A percentile compares a stretch with the other conserved stretches of the same genome.
phyloP scores from a whole-genome alignment of 2,797 vertebrate genomes.

The Lacerta agilis region DNA sequence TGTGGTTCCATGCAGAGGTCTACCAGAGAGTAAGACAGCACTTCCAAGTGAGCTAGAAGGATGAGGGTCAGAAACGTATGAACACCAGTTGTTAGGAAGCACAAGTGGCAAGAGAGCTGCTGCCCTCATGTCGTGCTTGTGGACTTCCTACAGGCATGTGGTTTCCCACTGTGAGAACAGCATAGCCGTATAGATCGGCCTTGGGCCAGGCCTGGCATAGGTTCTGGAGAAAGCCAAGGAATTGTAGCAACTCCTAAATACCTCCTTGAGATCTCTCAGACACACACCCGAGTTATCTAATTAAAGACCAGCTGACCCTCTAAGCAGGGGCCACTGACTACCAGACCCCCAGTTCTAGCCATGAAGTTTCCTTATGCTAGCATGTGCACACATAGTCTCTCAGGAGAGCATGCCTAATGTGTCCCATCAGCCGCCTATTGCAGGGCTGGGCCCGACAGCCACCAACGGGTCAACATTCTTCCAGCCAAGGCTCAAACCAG shows the following conservation, averaged over 20 bases:
- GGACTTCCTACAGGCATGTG: too few relatives aligned
- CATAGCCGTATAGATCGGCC: too few relatives aligned
- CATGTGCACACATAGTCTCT: not conserved
- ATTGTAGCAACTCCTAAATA: not conserved
- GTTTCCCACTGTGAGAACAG: too few relatives aligned
- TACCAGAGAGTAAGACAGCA: slow-evolving; percentile 82
- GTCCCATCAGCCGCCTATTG: not conserved
- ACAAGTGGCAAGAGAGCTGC: too few relatives aligned
- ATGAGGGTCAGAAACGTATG: not conserved
- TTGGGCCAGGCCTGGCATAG: too few relatives aligned
- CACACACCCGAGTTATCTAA: not conserved
- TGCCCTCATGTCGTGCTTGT: too few relatives aligned
- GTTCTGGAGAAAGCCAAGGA: not conserved
- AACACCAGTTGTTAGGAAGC: too few relatives aligned
- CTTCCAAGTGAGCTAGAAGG: slow-evolving; percentile 72
- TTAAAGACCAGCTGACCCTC: not conserved
- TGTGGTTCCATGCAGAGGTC: slow-evolving; percentile 69
- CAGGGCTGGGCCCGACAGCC: not conserved
- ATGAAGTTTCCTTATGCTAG: not conserved
- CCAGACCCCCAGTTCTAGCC: not conserved
- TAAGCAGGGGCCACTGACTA: not conserved
- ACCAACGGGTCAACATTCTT: not conserved
- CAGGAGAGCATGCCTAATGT: not conserved
- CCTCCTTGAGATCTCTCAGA: not conserved
- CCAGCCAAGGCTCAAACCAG: not conserved